Base-by-base conservation (phyloP, 2,113 vertebrate species). In the Platysteira castanea region DNA sequence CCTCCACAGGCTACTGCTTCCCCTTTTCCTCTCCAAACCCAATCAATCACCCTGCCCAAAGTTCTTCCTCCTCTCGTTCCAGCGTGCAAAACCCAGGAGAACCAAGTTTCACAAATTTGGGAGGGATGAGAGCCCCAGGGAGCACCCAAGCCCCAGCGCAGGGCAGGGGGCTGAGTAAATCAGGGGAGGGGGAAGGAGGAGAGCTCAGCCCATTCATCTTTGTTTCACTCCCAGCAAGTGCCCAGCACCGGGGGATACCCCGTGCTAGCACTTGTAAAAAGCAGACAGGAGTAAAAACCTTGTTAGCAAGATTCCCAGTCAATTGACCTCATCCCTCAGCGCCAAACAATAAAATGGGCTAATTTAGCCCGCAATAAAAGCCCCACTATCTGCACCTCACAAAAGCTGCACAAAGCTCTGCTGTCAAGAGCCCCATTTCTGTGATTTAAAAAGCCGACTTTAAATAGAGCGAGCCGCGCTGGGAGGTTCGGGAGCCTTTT, bases 341-440 rank as follows among this genome's bases (percentile, higher is more conserved):
- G 15, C 75, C 52, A 33, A 65, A 95, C 95, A 96, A 96, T 74
- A 33, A 91, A 90, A 83, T 56, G 83, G 92, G 88, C 93, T 97
- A 95, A 96, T 96, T 96, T 92, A 87, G 76, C 15, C 76, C 1
- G 9, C 46, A 63, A 35, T 92, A 92, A 90, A 78, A 86, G 79
- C 77, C 69, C 85, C 61, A 35, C 88, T 83, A 90, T 82, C 82
- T 30, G 37, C 87, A 77, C 93, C 68, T 80, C 90, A 94, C 95
- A 95, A 93, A 94, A 44, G 96, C 90, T 50, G 74, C 93, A 95
- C 93, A 96, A 84, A 96, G 95, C 95, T 95, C 71, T 28, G 87
- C 95, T 96, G 96, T 94, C 95, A 70, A 63, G 90, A 97, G 90
- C 92, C 92, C 79, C 87, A 12, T 94, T 84, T 28, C 93, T 93